Base-by-base conservation (phyloP, 2,797 vertebrate species). In the Xenentodon cancila region DNA sequence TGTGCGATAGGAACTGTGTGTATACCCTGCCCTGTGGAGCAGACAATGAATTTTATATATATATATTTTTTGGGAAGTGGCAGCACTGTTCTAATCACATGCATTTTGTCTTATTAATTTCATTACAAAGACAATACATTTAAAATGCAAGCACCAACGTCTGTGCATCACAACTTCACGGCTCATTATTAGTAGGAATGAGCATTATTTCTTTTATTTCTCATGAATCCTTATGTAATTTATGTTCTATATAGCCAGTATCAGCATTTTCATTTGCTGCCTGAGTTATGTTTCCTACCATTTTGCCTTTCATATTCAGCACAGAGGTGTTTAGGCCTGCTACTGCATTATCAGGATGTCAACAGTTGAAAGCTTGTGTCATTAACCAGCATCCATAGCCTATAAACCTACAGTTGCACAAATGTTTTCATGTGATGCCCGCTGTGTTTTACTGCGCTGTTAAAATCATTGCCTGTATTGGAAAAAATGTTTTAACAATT, bases 21-120 rank as follows among this genome's bases (percentile, higher is more conserved):
- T 91, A 91, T 93, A 81, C 82, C 89, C 93, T 94, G 93, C 93
- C 93, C 93, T 94, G 92, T 94, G 93, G 93, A 93, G 93, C 93
- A 94, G 93, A 93, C 84, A 81, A 86, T 92, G 87, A 92, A 89
- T 89, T 91, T 84, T 91, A 84, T 53, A 59, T 53, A 59, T 53
- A 84, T 51, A 34, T 34, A 18, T 32, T 88, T 87, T 85, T 91
- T 89, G 89, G 88, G 84, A 90, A 88, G 88, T 91, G 91, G 86
- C 89, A 89, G 91, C 88, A 89, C 85, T 88, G 86, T 91, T 92
- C 80, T 81, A 70, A 90, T 40, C 37, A 40, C 37, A 40, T 40
- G 37, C 37, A 15, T 40, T 40, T 40, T 82, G 83, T 86, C 73
- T 77, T 75, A 68, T 79, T 71, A 55, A 73, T 59, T 84, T 82